Evolutionary conservation across 1,140 invertebrate genomes (phyloP), one percentile per base, ranked within the genome.

Genomic region (Steinernema khuongi): DNA sequence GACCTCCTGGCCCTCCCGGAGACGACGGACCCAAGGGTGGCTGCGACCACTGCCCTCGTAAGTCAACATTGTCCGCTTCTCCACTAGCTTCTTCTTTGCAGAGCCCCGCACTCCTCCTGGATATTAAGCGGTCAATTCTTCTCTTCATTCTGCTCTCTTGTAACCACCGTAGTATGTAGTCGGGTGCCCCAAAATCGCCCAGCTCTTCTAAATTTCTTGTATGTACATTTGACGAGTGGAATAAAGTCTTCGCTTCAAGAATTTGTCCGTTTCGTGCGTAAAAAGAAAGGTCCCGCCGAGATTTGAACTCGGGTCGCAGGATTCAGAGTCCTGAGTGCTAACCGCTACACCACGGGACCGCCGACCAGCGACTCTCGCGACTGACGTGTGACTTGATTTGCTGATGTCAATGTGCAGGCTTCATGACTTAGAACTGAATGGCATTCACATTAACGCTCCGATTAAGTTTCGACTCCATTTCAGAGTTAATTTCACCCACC

Each of bases 281-380:
- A 41, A 41, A 41, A 41, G 7, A 41, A 41, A 41, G 36, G 36
- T 41, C 36, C 36, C 36, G 36, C 36, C 36, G 77, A 81, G 80
- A 83, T 81, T 80, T 79, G 76, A 84, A 83, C 79, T 80, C 79
- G 75, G 74, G 75, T 83, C 74, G 80, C 79, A 81, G 82, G 82
- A 84, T 85, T 82, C 78, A 80, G 72, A 80, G 78, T 81, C 76
- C 81, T 82, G 76, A 80, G 83, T 84, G 81, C 76, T 81, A 78
- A 79, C 78, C 78, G 79, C 79, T 79, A 82, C 82, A 80, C 81
- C 80, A 84, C 77, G 75, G 73, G 66, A 72, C 71, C 50, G n/a
- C 7, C n/a, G n/a, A n/a, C n/a, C n/a, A n/a, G n/a, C n/a, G n/a
- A n/a, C n/a, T n/a, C n/a, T n/a, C n/a, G n/a, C n/a, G n/a, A n/a